Evolutionary conservation across 2,797 vertebrate species (phyloP).

Genomic region (Pseudocheirus occidentalis): DNA sequence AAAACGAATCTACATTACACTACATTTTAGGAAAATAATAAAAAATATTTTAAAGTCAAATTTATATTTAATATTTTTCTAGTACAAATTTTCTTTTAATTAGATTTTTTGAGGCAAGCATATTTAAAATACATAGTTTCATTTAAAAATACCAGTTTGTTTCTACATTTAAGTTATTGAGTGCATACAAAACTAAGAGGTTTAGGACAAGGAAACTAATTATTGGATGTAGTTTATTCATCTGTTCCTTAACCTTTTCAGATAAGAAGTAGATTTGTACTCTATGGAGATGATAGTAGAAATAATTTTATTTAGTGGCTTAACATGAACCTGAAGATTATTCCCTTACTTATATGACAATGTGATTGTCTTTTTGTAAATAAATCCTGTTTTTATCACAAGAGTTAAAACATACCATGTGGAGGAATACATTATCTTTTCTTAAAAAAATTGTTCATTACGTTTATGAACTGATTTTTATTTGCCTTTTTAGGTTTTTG

Average conservation of each 20-base stretch:
- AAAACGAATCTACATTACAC: slow-evolving; percentile 23
- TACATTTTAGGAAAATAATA: slow-evolving; percentile 12
- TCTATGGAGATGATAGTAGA: slow-evolving; percentile 68
- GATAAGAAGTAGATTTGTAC: slow-evolving; percentile 76
- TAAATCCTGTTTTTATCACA: slow-evolving; percentile 59
- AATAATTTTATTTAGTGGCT: slow-evolving; percentile 70
- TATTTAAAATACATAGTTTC: slow-evolving; percentile 47
- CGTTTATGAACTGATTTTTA: slow-evolving; percentile 27
- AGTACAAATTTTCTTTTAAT: slow-evolving; percentile 40
- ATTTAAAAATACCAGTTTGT: slow-evolving; percentile 42
- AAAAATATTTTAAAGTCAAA: background rate
- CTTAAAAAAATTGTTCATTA: slow-evolving; percentile 48
- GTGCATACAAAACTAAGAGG: slow-evolving; percentile 32
- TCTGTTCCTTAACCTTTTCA: slow-evolving; percentile 78
- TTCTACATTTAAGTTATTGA: slow-evolving; percentile 74
- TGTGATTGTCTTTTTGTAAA: slow-evolving; percentile 60
- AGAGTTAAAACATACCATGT: slow-evolving; percentile 27
- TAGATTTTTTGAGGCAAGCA: slow-evolving; percentile 57
- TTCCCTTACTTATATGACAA: slow-evolving; percentile 69
- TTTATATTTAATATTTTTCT: slow-evolving; percentile 41
- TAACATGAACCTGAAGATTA: slow-evolving; percentile 67
- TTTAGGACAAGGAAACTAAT: slow-evolving; percentile 75
- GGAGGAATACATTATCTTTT: slow-evolving; percentile 60
- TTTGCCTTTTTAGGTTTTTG: slow-evolving; percentile 39
- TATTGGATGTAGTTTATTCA: slow-evolving; percentile 78